Percentiles rank a stretch among this genome's conserved stretches.
These are phyloP conservation scores for Leptoclinus maculatus DNA, from an alignment of 2,797 vertebrate genomes.

Conservation along the genomic window DNA sequence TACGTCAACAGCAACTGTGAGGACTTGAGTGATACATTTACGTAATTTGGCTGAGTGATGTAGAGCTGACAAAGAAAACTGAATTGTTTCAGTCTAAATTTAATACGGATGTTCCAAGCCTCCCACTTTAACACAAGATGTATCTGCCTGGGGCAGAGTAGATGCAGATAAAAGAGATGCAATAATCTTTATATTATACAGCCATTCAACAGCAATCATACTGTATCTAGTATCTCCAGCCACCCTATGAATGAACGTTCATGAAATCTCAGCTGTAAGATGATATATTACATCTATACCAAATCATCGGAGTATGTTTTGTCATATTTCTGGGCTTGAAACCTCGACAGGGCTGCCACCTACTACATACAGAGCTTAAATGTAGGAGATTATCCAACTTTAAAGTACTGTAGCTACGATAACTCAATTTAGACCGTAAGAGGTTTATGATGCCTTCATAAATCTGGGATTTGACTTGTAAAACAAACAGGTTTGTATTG, in stretches of 20 bases:
- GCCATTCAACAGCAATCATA: background rate
- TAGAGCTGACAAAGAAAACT: conserved; percentile 9
- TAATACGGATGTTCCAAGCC: conserved; percentile 35
- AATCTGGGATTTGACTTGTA: background rate
- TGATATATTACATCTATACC: background rate
- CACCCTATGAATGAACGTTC: background rate
- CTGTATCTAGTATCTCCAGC: background rate
- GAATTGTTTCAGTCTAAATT: conserved; percentile 45
- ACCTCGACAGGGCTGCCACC: background rate
- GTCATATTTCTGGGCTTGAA: background rate
- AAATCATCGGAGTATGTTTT: background rate
- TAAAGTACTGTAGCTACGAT: background rate
- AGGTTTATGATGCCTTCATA: background rate
- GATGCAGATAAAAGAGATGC: conserved; percentile 9
- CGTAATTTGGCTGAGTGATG: conserved; percentile 27
- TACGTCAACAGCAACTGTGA: conserved; percentile 2
- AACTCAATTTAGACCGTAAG: background rate
- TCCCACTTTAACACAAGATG: conserved; percentile 38
- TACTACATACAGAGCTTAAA: background rate
- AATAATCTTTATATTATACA: conserved; percentile 13
- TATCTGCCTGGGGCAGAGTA: conserved; percentile 13
- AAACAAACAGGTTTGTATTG: conserved; percentile 8
- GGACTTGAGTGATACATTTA: conserved; percentile 21
- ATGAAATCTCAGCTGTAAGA: background rate
- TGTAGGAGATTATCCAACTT: background rate